Base-by-base conservation (phyloP, 1,140 invertebrate species). In the Colletes gigas region DNA sequence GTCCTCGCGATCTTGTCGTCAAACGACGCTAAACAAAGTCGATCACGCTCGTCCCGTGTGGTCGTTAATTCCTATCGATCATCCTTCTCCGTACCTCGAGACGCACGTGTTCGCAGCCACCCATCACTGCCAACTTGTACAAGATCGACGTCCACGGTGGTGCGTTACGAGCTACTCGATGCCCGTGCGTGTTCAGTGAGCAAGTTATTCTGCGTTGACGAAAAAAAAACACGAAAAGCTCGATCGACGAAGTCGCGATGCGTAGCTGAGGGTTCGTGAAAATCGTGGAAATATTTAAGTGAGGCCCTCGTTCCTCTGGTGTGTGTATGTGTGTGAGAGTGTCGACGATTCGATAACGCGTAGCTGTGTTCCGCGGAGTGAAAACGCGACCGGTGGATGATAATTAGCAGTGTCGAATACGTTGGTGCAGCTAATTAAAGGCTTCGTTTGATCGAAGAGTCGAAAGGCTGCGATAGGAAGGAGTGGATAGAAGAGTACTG, bases 351-450 rank as follows among this genome's bases (percentile, higher is more conserved):
- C 41, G 50, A 67, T 54, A 44, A 47, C 39, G 47, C 41, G 21
- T n/a, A 17, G 14, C 14, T 21, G 68, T 72, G 69, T 44, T n/a
- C 6, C 30, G 39, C 39, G 10, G 54, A 78, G 76, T 78, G 76
- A 63, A 41, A 65, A 78, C 76, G 76, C 19, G 50, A 8, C 8
- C 39, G 75, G 54, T 55, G 4, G 21, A 63, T 72, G 68, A 72
- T 78, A 78, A 78, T 72, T 78, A 44, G 57, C 62, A 30, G 72
- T 21, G 50, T n/a, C 19, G 30, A 17, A 47, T 6, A 9, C 44
- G 21, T n/a, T n/a, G n/a, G n/a, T 47, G 66, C 30, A 15, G 21
- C 73, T 74, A 66, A 63, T 73, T 30, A 74, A 69, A 50, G 44
- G 14, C 8, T n/a, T 54, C 19, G 39, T 50, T 66, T 21, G 19